Conservation (phyloP, 2,888 invertebrate species). For the Melipona bicolor region DNA sequence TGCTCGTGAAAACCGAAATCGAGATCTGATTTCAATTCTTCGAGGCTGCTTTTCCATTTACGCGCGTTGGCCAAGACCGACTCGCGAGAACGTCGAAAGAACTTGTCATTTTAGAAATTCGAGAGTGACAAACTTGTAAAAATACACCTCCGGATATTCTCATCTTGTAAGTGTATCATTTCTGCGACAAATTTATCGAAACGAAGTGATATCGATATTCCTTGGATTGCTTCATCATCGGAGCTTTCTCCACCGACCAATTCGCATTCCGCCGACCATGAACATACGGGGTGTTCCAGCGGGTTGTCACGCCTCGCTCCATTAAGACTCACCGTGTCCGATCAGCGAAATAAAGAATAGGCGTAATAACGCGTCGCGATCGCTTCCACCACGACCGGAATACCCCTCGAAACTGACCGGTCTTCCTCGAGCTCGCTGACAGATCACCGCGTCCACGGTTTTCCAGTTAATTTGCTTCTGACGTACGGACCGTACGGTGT, state of each 20-base stretch:
- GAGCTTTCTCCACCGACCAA: slow-evolving; percentile 47
- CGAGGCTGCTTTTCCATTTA: slow-evolving; percentile 20
- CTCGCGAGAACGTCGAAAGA: background rate
- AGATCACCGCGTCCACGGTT: slow-evolving; percentile 55
- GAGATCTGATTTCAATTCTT: slow-evolving; percentile 48
- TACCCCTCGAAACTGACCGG: slow-evolving; percentile 21
- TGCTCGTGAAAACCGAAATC: slow-evolving; percentile 51
- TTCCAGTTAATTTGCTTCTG: slow-evolving; percentile 62
- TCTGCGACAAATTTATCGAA: background rate
- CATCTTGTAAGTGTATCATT: background rate
- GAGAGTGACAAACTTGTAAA: background rate
- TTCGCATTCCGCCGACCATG: slow-evolving; percentile 43
- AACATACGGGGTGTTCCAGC: background rate
- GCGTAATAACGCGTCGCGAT: slow-evolving; percentile 14
- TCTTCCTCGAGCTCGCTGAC: slow-evolving; percentile 46
- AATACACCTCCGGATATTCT: background rate
- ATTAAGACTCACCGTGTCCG: slow-evolving; percentile 36
- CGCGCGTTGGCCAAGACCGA: background rate
- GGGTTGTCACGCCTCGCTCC: slow-evolving; percentile 1
- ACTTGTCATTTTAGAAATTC: background rate
- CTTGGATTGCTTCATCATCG: slow-evolving; percentile 38
- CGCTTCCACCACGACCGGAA: background rate
- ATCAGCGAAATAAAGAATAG: slow-evolving; percentile 36
- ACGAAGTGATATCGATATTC: slow-evolving; percentile 5
- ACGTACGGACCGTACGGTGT: slow-evolving; percentile 54